A percentile compares a stretch with the other conserved stretches of the same genome.
Conservation (phyloP, 2,888 invertebrate genomes). For the Synanthedon vespiformis region DNA sequence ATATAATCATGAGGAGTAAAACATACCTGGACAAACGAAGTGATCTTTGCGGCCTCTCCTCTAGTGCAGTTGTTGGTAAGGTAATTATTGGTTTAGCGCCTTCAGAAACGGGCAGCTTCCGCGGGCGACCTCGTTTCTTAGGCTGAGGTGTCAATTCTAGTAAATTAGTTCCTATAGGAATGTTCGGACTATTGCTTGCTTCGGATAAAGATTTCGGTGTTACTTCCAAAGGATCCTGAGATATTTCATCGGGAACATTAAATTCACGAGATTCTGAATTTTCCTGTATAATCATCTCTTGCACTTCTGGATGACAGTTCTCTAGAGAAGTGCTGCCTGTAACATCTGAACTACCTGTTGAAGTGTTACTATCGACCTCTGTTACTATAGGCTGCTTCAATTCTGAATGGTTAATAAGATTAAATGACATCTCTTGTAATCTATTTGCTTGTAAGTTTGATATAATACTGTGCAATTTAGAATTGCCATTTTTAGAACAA, state of each 20-base stretch:
- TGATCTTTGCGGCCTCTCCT: constrained; percentile 60
- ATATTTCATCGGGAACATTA: constrained; percentile 40
- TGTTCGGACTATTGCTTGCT: constrained; percentile 19
- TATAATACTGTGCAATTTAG: constrained; percentile 59
- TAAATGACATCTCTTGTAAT: constrained; percentile 40
- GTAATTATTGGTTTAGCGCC: constrained; percentile 31
- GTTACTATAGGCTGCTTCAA: constrained; percentile 30
- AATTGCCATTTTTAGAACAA: constrained; percentile 65
- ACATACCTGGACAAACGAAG: constrained; percentile 53
- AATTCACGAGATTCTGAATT: constrained; percentile 55
- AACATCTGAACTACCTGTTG: constrained; percentile 44
- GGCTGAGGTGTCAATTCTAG: constrained; percentile 49
- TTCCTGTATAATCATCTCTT: constrained; percentile 58
- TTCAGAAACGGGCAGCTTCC: constrained; percentile 52
- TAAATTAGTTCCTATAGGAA: constrained; percentile 19
- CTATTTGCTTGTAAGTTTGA: constrained; percentile 58
- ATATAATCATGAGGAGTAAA: neutral
- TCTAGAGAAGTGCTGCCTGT: constrained; percentile 34
- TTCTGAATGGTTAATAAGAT: constrained; percentile 36
- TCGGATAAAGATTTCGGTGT: constrained; percentile 23
- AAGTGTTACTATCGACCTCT: constrained; percentile 45
- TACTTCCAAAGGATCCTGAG: constrained; percentile 61
- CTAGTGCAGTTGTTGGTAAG: constrained; percentile 49
- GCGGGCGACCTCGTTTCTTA: constrained; percentile 58
- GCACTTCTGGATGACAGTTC: constrained; percentile 39